These are phyloP conservation scores for Tragelaphus buxtoni DNA, from an alignment of 2,113 vertebrate species.

Conservation along the genomic window DNA sequence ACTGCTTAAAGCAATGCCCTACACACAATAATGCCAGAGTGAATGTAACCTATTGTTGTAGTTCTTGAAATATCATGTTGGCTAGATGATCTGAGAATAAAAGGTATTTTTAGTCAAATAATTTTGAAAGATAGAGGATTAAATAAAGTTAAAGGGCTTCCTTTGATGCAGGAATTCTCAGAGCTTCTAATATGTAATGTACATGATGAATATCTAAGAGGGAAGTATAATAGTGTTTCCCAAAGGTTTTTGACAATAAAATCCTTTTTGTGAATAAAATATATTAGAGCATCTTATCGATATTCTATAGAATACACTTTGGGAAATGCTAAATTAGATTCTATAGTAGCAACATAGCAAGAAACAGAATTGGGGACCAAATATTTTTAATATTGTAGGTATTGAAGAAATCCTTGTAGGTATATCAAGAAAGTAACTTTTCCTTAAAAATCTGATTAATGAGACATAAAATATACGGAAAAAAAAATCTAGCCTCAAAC, in stretches of 20 bases:
- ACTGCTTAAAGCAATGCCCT: neutral
- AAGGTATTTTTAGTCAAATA: neutral
- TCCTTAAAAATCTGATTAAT: neutral
- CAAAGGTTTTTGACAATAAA: neutral
- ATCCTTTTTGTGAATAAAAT: neutral
- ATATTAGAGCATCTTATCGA: neutral
- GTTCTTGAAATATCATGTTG: neutral
- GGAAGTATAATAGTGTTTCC: neutral
- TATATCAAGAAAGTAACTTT: neutral
- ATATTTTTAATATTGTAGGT: neutral
- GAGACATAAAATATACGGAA: neutral
- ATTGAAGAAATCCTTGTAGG: neutral
- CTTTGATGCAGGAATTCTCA: neutral
- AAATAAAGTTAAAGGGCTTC: neutral
- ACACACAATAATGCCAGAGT: neutral
- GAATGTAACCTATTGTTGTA: neutral
- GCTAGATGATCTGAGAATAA: neutral
- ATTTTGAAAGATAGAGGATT: neutral
- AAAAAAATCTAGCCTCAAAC: neutral
- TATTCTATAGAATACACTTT: neutral
- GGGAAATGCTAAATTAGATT: neutral
- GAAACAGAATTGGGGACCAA: neutral
- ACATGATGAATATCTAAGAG: neutral
- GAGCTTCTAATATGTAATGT: neutral
- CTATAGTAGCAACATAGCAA: neutral